Evolutionary conservation across 2,113 vertebrate genomes (phyloP), one percentile per base, ranked within the genome.

Genomic region (Pristiophorus japonicus): DNA sequence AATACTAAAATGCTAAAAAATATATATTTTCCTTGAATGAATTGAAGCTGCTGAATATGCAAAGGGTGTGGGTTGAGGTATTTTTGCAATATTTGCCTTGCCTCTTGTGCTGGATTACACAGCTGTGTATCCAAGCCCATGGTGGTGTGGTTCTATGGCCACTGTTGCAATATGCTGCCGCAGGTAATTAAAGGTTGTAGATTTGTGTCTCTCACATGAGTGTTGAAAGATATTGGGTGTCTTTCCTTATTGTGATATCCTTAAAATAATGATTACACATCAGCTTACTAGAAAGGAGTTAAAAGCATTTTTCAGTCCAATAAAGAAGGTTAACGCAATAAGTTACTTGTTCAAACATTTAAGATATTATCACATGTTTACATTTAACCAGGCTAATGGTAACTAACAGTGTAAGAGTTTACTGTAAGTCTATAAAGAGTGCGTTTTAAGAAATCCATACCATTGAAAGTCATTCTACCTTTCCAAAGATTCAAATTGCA

Each of bases 281-380:
- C 5, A 55, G 18, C 67, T 55, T 8, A 88, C 10, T 88, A 88
- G 30, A 90, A 90, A 34, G 55, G 45, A 90, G 27, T 59, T 90
- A 59, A 18, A 55, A 55, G 51, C 51, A 59, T 1, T 59, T 59
- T 24, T 59, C 30, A 51, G 14, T 59, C 87, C 30, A 34, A 34
- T 59, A 12, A 30, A 45, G 38, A 59, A 34, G 3, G 51, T 90
- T 59, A 59, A 59, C 18, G 27, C 47, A 62, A 59, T 59, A 59
- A 59, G 51, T 85, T 90, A 90, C 87, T 90, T n/a, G 14, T 90
- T 59, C 87, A 90, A 90, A 59, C 51, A 14, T 59, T 90, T 90
- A 55, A 90, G 30, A 24, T 20, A 38, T 18, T 34, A 22, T 20
- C 20, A 20, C 16, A 45, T 42, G 20, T 42, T 81, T 81, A 81